These are phyloP conservation scores for Tipula vernalis DNA, from an alignment of 2,888 invertebrate genomes.

Conservation along the genomic window DNA sequence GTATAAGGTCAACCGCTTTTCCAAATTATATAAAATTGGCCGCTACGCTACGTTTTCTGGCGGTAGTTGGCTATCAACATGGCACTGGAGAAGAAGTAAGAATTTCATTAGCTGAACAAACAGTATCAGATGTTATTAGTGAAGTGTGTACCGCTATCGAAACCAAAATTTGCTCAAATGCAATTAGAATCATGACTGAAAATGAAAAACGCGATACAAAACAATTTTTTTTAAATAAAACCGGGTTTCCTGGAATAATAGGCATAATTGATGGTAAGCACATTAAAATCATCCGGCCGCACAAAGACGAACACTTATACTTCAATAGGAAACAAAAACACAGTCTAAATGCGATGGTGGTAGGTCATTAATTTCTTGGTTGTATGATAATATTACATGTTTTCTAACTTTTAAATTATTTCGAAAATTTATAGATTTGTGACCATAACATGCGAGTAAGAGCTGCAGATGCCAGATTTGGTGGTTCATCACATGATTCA, in stretches of 20 bases:
- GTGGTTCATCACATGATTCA: constrained; percentile 14
- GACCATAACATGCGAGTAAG: too few relatives aligned
- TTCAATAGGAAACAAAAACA: too few relatives aligned
- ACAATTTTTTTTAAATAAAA: not conserved
- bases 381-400: too few relatives aligned
- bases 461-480: too few relatives aligned
- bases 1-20: not conserved
- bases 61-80: not conserved
- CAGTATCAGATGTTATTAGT: not conserved
- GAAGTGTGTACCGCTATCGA: not conserved
- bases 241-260: too few relatives aligned
- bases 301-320: not conserved
- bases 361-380: constrained; percentile 10
- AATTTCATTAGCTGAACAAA: not conserved
- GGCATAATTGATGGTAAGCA: not conserved
- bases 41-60: not conserved
- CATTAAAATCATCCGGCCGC: not conserved
- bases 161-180: not conserved
- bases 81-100: too few relatives aligned
- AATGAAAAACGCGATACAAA: not conserved
- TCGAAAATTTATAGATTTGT: too few relatives aligned
- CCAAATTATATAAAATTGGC: not conserved
- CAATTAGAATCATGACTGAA: not conserved
- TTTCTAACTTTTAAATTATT: too few relatives aligned
- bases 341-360: constrained; percentile 1